These are phyloP conservation scores for Montipora capricornis DNA, from an alignment of 64 coral and sea anemone species.

Conservation along the genomic window DNA sequence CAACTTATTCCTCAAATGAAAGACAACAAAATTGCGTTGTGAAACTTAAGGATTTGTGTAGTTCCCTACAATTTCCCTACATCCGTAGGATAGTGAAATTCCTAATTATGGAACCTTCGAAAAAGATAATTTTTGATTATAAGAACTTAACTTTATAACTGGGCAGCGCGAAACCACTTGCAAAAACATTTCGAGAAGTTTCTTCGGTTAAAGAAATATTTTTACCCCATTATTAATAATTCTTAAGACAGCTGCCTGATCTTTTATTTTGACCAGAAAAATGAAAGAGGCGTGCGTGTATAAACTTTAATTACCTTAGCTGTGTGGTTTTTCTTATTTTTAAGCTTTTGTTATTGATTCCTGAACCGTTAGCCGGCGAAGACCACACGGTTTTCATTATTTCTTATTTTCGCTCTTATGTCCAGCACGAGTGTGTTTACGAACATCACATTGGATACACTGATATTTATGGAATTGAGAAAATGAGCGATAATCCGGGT, in stretches of 20 bases:
- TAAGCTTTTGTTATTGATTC: constrained; percentile 33
- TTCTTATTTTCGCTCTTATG: not conserved
- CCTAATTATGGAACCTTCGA: too few species aligned
- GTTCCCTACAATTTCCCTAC: too few species aligned
- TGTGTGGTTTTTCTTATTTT: constrained; percentile 42
- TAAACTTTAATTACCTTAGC: not conserved
- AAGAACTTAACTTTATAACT: too few species aligned
- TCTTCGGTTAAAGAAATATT: not conserved
- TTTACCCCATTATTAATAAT: not conserved
- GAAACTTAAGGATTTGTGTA: too few species aligned
- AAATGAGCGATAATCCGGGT: not conserved
- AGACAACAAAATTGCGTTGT: too few species aligned
- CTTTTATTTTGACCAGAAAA: not conserved
- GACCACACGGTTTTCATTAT: not conserved
- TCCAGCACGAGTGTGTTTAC: not conserved
- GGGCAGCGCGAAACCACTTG: too few species aligned
- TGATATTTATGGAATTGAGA: not conserved
- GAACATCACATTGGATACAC: not conserved
- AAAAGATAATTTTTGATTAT: too few species aligned
- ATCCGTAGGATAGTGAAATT: too few species aligned
- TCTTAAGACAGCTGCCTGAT: constrained; percentile 12
- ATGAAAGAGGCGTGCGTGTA: not conserved
- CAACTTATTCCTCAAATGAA: too few species aligned
- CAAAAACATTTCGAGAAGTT: not conserved
- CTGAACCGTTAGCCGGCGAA: constrained; percentile 19